These are phyloP conservation scores for Syngnathus rostellatus DNA, from an alignment of 2,797 vertebrate genomes.

Conservation along the genomic window DNA sequence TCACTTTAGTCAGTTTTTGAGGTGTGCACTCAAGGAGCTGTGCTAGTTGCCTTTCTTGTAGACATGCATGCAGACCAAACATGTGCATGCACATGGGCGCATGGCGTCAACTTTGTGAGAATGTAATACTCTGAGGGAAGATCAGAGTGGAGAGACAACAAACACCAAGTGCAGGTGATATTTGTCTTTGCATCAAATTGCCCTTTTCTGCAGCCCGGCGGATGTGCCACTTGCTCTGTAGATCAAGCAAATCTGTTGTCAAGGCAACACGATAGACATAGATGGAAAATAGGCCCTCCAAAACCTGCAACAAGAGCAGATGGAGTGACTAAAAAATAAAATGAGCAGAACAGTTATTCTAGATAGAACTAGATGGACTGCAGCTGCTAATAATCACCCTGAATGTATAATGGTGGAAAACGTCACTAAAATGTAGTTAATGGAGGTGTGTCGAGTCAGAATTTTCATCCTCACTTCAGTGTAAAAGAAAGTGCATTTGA, in stretches of 20 bases:
- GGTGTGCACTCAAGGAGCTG: neutral
- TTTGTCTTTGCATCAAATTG: conserved; percentile 44
- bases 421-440: too few species aligned
- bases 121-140: conserved; percentile 23
- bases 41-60: neutral
- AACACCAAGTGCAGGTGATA: conserved; percentile 49
- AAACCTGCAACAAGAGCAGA: conserved; percentile 23
- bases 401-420: neutral
- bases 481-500: neutral
- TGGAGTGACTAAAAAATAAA: conserved; percentile 1
- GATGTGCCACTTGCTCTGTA: conserved; percentile 26
- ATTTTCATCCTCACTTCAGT: neutral
- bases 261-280: conserved; percentile 46
- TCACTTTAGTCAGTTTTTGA: neutral
- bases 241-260: conserved; percentile 53
- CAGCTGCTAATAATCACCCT: conserved; percentile 1
- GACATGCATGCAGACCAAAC: neutral
- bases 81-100: conserved; percentile 14
- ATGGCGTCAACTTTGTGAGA: neutral
- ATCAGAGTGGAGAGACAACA: conserved; percentile 54
- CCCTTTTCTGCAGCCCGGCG: conserved; percentile 37
- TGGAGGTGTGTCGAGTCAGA: too few species aligned
- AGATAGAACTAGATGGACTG: neutral
- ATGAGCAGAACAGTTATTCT: neutral
- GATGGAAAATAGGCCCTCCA: conserved; percentile 14